phyloP scores from a whole-genome alignment of 1,140 invertebrate genomes.

The Yoshiicerus persimilis region DNA sequence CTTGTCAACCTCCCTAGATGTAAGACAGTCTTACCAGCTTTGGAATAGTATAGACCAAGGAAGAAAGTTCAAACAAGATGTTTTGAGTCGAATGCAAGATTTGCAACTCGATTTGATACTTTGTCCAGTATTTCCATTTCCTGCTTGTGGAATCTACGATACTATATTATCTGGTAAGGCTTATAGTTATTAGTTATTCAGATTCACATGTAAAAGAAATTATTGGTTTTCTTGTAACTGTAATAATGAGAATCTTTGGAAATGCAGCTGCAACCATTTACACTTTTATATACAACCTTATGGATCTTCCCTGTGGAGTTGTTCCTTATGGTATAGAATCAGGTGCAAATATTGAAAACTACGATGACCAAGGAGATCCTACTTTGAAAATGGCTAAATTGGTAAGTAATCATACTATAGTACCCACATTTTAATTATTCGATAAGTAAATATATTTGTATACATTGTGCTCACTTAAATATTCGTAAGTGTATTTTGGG shows the following conservation, averaged over 20 bases:
- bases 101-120: slow-evolving; percentile 38
- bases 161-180: slow-evolving; percentile 15
- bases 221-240: not conserved
- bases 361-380: slow-evolving; percentile 48
- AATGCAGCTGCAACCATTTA: slow-evolving; percentile 46
- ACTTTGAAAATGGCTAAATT: slow-evolving; percentile 50
- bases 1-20: not conserved
- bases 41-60: slow-evolving; percentile 18
- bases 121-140: slow-evolving; percentile 41
- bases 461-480: not conserved
- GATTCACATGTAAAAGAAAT: not conserved
- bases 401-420: slow-evolving; percentile 30
- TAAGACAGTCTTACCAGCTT: slow-evolving; percentile 9
- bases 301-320: slow-evolving; percentile 54
- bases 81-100: slow-evolving; percentile 38
- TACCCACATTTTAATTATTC: not conserved
- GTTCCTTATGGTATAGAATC: slow-evolving; percentile 52
- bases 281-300: slow-evolving; percentile 51
- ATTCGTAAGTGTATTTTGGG: not conserved
- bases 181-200: not conserved
- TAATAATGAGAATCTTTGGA: not conserved
- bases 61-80: not conserved
- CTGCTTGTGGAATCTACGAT: slow-evolving; percentile 33
- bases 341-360: slow-evolving; percentile 50
- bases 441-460: too few species aligned